These are phyloP conservation scores for Crax fasciolata DNA, from an alignment of 2,797 vertebrate genomes.

Conservation along the genomic window DNA sequence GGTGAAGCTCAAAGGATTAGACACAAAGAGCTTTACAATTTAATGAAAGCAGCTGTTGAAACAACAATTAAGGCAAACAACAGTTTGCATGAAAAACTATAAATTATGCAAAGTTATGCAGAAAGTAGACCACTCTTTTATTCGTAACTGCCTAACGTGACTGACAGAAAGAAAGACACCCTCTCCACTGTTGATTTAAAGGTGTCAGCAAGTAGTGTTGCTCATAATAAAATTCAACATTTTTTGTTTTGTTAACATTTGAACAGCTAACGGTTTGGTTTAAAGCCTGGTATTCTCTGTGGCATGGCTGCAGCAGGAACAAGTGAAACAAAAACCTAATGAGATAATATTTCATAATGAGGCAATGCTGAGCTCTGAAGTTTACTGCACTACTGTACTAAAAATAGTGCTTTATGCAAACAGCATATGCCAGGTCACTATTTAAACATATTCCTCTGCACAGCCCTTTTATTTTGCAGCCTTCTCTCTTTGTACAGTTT, in stretches of 20 bases:
- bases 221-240: conserved; percentile 59
- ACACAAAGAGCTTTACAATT: conserved; percentile 84
- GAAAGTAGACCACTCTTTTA: conserved; percentile 78
- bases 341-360: conserved; percentile 25
- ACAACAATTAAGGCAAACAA: conserved; percentile 85
- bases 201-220: conserved; percentile 62
- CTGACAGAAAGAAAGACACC: conserved; percentile 64
- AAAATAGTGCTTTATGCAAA: neutral
- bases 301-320: conserved; percentile 13
- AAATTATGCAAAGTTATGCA: conserved; percentile 86
- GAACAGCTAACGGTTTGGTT: conserved; percentile 49
- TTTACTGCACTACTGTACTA: neutral
- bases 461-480: neutral
- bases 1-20: conserved; percentile 85
- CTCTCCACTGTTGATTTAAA: conserved; percentile 71
- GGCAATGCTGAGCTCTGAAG: conserved; percentile 14
- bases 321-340: conserved; percentile 62
- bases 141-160: conserved; percentile 70
- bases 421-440: neutral
- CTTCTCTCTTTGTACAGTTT: neutral
- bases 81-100: conserved; percentile 82
- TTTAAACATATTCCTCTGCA: neutral
- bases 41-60: conserved; percentile 88
- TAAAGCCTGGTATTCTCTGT: conserved; percentile 36
- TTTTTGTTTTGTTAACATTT: conserved; percentile 61